Evolutionary conservation across 2,888 invertebrate genomes (phyloP), one percentile per base, ranked within the genome.

Genomic region (Andricus quercusramuli): DNA sequence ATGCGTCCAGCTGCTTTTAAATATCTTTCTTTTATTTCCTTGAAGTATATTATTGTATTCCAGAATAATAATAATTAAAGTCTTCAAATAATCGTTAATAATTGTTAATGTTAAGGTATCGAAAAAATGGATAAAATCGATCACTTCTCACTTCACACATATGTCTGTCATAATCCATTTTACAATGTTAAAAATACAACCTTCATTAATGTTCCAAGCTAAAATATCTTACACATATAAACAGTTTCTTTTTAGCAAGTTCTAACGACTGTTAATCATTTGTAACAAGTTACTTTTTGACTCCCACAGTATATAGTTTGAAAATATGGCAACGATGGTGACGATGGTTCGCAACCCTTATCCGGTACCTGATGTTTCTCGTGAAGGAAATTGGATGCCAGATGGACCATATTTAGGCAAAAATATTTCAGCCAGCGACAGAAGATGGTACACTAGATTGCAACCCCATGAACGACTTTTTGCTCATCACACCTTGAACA

Each of bases 401-500:
- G 83, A 80, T 44, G 89, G 89, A 77, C 91, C 91, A 41, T 83
- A 87, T 47, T 83, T 92, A 65, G 90, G 89, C 51, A 80, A 87
- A 81, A 91, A 90, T 83, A 89, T 91, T 78, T 82, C 82, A 20
- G 80, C 85, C 15, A 82, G 84, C 74, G 90, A 91, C 78, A 86
- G 82, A 78, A 84, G 86, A 47, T 92, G 92, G 92, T 84, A 88
- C 68, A 81, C 82, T 29, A 89, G 88, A 82, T 80, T 92, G 78
- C 86, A 88, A 3, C 87, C 93, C 32, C 94, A 94, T 74, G 93
- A 94, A 37, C 93, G 95, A 70, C 93, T 95, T 41, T 95, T 94
- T 86, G 94, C 94, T 41, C 95, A 95, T 90, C 95, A 95, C 83
- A 95, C 95, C 13, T 90, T 95, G 83, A 94, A 94, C 81, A 95